A percentile compares a stretch with the other conserved stretches of the same genome.
phyloP scores from a whole-genome alignment of 30 jellyfish, hydroid and myxozoan species.

The Pseudorhiza aurosa region DNA sequence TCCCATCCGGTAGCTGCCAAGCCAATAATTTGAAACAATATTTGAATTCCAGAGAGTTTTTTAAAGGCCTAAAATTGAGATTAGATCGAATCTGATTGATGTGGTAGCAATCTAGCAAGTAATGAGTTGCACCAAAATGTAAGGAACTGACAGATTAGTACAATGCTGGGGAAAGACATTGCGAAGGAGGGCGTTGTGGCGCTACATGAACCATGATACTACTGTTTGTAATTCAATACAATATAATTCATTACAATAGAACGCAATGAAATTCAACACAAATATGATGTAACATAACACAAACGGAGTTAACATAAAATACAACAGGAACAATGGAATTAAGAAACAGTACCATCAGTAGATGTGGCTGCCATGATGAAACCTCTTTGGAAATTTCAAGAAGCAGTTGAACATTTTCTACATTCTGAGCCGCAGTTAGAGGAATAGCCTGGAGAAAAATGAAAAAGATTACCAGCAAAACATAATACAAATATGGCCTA shows the following conservation, averaged over 20 bases:
- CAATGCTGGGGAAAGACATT: too few species aligned
- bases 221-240: neutral
- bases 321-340: neutral
- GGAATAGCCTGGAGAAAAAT: conserved; percentile 43
- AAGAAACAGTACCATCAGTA: neutral
- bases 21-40: conserved; percentile 74
- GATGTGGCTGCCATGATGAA: conserved; percentile 17
- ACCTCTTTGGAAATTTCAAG: conserved; percentile 38
- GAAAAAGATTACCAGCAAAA: neutral
- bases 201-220: too few species aligned
- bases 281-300: neutral
- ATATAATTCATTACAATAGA: neutral
- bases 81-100: neutral
- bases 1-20: conserved; percentile 82
- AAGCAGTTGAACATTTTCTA: conserved; percentile 56
- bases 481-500: neutral
- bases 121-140: too few species aligned
- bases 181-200: too few species aligned
- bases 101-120: too few species aligned
- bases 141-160: too few species aligned
- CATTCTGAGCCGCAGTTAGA: conserved; percentile 14
- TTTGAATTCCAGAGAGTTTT: conserved; percentile 59
- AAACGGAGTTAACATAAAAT: too few species aligned
- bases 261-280: neutral
- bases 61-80: conserved; percentile 36